Percentiles rank a stretch among this genome's conserved stretches.
Evolutionary conservation across 2,797 vertebrate genomes (phyloP).

Genomic region (Acipenser oxyrinchus): DNA sequence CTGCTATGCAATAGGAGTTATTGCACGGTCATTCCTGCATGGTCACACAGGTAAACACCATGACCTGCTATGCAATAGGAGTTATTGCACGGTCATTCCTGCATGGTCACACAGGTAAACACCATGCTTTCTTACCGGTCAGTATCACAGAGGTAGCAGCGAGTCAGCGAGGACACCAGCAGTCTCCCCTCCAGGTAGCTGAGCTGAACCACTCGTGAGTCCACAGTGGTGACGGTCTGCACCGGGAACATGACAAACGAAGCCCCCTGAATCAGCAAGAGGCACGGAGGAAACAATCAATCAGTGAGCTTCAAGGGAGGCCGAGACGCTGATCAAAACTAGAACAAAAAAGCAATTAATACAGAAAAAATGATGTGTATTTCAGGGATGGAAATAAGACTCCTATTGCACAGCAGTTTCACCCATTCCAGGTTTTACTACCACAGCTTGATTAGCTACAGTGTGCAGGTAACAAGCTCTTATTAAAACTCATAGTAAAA

Average conservation of each 20-base stretch:
- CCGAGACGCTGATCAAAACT: not conserved
- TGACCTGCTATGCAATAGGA: too few relatives aligned
- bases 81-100: too few relatives aligned
- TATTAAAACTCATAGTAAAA: too few relatives aligned
- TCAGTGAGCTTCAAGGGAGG: not conserved
- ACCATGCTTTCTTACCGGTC: constrained; percentile 63
- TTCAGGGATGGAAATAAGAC: too few relatives aligned
- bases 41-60: too few relatives aligned
- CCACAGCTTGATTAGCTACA: too few relatives aligned
- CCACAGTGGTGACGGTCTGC: constrained; percentile 87
- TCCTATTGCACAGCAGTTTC: too few relatives aligned
- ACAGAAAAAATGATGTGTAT: not conserved
- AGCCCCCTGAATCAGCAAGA: constrained; percentile 64
- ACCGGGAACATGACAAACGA: constrained; percentile 93
- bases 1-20: too few relatives aligned
- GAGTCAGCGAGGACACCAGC: constrained; percentile 84
- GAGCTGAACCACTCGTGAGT: constrained; percentile 91
- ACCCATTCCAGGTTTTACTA: too few relatives aligned
- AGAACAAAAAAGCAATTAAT: not conserved
- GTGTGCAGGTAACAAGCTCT: too few relatives aligned
- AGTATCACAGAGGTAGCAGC: constrained; percentile 91
- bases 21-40: too few relatives aligned
- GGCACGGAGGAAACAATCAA: not conserved
- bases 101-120: too few relatives aligned
- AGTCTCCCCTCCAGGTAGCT: constrained; percentile 86